These are phyloP conservation scores for Octonoba sinensis DNA, from an alignment of 2,888 invertebrate genomes.

Conservation along the genomic window DNA sequence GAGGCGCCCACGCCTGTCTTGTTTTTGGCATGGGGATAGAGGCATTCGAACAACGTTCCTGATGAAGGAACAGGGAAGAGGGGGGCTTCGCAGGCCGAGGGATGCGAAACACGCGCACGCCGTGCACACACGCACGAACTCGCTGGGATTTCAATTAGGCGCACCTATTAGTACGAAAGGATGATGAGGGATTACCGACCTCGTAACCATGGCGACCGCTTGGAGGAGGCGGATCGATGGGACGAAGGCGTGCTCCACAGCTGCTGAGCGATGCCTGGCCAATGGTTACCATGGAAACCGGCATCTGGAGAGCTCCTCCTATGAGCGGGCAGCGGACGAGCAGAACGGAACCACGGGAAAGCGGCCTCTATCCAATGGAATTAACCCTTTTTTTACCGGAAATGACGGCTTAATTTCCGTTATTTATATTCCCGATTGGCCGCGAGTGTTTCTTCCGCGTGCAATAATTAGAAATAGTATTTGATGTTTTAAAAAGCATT, in stretches of 20 bases:
- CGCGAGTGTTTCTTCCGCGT: neutral
- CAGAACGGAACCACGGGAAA: constrained; percentile 22
- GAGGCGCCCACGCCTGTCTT: constrained; percentile 38
- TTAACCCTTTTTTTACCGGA: constrained; percentile 8
- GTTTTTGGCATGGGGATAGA: constrained; percentile 28
- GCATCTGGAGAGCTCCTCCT: constrained; percentile 59
- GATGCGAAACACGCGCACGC: constrained; percentile 20
- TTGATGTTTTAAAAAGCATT: no score
- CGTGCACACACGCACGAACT: constrained; percentile 4
- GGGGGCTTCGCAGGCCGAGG: constrained; percentile 1
- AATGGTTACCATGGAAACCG: constrained; percentile 46
- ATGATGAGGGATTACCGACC: constrained; percentile 63
- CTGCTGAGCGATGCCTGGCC: constrained; percentile 41
- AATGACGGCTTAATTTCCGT: constrained; percentile 20
- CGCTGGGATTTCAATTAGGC: constrained; percentile 61
- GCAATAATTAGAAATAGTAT: neutral
- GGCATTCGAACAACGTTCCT: constrained; percentile 2
- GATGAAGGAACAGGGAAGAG: constrained; percentile 1
- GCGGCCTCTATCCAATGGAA: neutral
- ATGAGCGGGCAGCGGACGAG: constrained; percentile 12
- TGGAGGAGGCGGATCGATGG: constrained; percentile 52
- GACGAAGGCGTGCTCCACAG: constrained; percentile 59
- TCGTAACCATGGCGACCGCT: constrained; percentile 45
- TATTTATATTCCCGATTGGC: constrained; percentile 13
- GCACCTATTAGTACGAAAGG: constrained; percentile 60